phyloP scores from a whole-genome alignment of 2,113 vertebrate species.

The Catharus fuscescens region DNA sequence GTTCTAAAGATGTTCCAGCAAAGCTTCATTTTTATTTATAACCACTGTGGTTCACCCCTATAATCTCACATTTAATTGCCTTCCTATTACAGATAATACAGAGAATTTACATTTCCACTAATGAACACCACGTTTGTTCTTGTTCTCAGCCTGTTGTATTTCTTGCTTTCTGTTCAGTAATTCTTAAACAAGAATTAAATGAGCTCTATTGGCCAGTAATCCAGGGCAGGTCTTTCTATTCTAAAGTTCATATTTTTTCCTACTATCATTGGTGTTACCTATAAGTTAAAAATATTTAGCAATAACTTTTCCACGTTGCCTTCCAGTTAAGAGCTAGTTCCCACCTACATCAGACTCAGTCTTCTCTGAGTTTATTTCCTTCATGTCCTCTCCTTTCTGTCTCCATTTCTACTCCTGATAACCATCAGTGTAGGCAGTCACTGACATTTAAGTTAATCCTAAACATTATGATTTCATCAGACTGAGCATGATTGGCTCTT shows the following conservation, averaged over 20 bases:
- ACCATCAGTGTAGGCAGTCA: not conserved
- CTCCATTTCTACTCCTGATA: not conserved
- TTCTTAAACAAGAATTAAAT: not conserved
- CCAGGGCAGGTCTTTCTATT: not conserved
- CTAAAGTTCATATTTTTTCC: not conserved
- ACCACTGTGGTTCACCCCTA: not conserved
- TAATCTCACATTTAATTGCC: not conserved
- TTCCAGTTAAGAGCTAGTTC: not conserved
- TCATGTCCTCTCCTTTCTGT: not conserved
- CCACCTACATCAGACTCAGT: not conserved
- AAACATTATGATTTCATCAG: not conserved
- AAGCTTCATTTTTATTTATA: not conserved
- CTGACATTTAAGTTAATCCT: constrained; percentile 12
- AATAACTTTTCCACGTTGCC: not conserved
- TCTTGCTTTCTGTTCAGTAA: not conserved
- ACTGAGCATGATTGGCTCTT: not conserved
- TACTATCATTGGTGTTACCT: not conserved
- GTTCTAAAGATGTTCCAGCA: not conserved
- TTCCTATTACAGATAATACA: not conserved
- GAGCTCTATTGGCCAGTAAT: not conserved
- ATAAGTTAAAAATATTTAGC: not conserved
- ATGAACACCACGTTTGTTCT: not conserved
- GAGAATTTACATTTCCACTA: not conserved
- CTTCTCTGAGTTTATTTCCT: not conserved
- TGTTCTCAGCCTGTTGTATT: not conserved